These are phyloP conservation scores for Epirrhoe tristata DNA, from an alignment of 2,888 invertebrate species.

Conservation along the genomic window DNA sequence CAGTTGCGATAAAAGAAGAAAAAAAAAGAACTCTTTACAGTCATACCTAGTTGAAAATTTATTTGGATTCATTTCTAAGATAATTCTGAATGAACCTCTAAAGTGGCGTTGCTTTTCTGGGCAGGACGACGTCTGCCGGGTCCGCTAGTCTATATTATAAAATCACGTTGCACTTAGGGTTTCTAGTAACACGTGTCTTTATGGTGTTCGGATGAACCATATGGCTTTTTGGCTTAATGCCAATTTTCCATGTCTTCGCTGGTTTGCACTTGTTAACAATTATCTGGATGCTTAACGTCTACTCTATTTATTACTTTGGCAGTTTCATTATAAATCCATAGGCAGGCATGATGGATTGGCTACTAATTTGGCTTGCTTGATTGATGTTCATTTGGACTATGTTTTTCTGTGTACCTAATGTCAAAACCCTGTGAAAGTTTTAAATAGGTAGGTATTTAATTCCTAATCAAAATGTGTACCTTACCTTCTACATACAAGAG, in stretches of 20 bases:
- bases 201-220: slow-evolving; percentile 53
- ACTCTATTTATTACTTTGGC: neutral
- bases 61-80: too few species aligned
- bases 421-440: neutral
- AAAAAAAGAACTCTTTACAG: too few species aligned
- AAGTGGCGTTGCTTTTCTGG: too few species aligned
- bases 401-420: neutral
- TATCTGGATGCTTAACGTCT: slow-evolving; percentile 22
- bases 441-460: neutral
- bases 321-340: neutral
- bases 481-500: too few species aligned
- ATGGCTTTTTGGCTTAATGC: slow-evolving; percentile 60
- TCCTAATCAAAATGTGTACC: neutral
- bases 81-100: too few species aligned
- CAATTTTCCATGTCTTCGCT: slow-evolving; percentile 54
- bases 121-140: too few species aligned
- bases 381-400: neutral
- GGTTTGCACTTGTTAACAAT: slow-evolving; percentile 49
- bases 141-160: slow-evolving; percentile 22
- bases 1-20: too few species aligned
- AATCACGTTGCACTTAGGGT: slow-evolving; percentile 41
- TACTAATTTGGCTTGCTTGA: too few species aligned
- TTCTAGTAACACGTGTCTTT: slow-evolving; percentile 46
- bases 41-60: too few species aligned
- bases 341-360: too few species aligned